Evolutionary conservation across 2,888 invertebrate species (phyloP).

Genomic region (Ariolimax columbianus): DNA sequence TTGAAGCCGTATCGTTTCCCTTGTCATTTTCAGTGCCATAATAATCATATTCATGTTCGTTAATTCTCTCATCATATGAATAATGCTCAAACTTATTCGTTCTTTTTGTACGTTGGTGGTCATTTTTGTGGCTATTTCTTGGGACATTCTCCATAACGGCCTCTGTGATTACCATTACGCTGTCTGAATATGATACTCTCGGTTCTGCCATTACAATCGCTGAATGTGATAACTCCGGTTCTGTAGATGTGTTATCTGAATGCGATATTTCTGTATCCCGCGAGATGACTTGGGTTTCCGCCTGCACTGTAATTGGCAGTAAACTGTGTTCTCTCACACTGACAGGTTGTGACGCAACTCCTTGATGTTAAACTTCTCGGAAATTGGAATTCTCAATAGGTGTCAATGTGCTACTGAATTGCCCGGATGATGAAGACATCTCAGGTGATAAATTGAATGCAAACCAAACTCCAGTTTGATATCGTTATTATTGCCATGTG

Average conservation of each 20-base stretch:
- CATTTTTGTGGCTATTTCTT: neutral
- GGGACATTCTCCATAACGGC: neutral
- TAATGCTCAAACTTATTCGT: neutral
- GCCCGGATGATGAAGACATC: conserved; percentile 7
- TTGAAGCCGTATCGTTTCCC: neutral
- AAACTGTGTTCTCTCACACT: neutral
- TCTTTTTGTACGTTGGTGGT: neutral
- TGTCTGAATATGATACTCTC: neutral
- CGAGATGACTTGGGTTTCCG: neutral
- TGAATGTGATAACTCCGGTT: neutral
- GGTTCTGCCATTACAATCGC: neutral
- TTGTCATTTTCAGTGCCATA: neutral
- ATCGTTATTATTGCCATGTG: too few relatives aligned
- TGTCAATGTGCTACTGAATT: neutral
- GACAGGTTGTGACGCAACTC: neutral
- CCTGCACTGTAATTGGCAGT: neutral
- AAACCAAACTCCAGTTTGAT: neutral
- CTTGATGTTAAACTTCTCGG: too few relatives aligned
- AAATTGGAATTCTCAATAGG: conserved; percentile 24
- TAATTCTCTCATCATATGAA: neutral
- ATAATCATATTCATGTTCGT: neutral
- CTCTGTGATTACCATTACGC: neutral
- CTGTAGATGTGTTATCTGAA: neutral
- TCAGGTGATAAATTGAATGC: too few relatives aligned
- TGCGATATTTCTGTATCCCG: neutral